Percentiles rank a stretch among this genome's conserved stretches.
Conservation (phyloP, 2,888 invertebrate genomes). For the Dolichopus griseipennis region DNA sequence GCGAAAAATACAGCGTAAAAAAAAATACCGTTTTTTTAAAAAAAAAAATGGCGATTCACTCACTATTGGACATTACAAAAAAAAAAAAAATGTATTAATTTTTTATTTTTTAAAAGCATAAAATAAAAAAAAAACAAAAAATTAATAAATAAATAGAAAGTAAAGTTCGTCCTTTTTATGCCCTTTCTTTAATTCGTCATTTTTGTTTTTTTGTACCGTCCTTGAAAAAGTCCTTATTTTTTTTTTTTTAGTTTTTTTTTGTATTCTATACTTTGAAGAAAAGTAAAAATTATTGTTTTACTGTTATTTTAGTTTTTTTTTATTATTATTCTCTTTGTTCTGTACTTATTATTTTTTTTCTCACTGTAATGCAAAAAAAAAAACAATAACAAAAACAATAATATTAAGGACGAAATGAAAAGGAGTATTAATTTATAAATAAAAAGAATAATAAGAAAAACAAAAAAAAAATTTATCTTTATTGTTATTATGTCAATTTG, state of each 20-base stretch:
- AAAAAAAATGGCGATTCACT: background rate
- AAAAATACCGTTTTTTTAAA: too few relatives aligned
- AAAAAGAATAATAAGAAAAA: too few relatives aligned
- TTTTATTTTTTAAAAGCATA: background rate
- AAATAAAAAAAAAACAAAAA: background rate
- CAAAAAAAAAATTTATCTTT: background rate
- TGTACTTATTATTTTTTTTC: conserved; percentile 16
- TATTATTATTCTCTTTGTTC: conserved; percentile 10
- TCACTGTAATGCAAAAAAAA: conserved; percentile 23
- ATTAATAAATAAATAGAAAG: background rate
- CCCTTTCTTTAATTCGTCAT: conserved; percentile 17
- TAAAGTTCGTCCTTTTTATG: conserved; percentile 22
- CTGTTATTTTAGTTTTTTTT: conserved; percentile 15
- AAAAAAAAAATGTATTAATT: background rate
- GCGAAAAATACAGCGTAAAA: background rate
- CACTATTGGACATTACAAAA: background rate
- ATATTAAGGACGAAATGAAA: conserved; percentile 25
- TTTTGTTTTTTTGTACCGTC: background rate
- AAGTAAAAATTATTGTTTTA: conserved; percentile 23
- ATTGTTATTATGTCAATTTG: conserved; percentile 6
- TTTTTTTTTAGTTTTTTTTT: background rate
- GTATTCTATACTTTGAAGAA: background rate
- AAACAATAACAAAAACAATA: conserved; percentile 16
- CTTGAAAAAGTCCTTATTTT: background rate
- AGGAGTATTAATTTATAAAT: conserved; percentile 20